Evolutionary conservation across 2,113 vertebrate species (phyloP).

Genomic region (Oryzias javanicus): DNA sequence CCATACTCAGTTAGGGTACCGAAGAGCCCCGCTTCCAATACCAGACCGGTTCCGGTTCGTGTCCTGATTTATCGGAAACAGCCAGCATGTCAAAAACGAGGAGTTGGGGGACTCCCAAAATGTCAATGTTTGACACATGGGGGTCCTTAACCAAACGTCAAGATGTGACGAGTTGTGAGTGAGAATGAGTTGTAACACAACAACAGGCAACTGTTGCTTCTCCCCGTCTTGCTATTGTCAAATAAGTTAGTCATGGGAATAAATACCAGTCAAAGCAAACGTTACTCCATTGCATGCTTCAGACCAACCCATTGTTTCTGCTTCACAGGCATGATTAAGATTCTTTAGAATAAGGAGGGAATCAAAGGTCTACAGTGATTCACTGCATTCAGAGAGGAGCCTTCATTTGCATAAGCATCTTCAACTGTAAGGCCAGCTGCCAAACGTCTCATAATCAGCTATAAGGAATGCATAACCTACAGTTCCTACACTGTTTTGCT

Average conservation of each 20-base stretch:
- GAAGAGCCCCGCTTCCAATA: no score
- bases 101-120: no score
- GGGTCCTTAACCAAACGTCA: no score
- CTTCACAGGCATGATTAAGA: neutral
- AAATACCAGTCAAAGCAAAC: neutral
- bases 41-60: no score
- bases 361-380: constrained; percentile 6
- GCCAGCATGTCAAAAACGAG: no score
- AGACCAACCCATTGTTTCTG: neutral
- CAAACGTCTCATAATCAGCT: constrained; percentile 14
- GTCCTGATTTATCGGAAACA: no score
- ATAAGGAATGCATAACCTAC: constrained; percentile 24
- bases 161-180: no score
- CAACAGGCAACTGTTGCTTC: constrained; percentile 25
- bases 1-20: no score
- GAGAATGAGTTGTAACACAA: no score
- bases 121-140: no score
- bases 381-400: neutral
- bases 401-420: constrained; percentile 15
- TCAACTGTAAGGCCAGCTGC: constrained; percentile 31
- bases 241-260: constrained; percentile 5
- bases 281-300: constrained; percentile 1
- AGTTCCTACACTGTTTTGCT: constrained; percentile 24
- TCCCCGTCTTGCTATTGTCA: neutral
- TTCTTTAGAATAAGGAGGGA: neutral